Evolutionary conservation across 2,888 invertebrate species (phyloP).

Genomic region (Alviniconcha strummeri): DNA sequence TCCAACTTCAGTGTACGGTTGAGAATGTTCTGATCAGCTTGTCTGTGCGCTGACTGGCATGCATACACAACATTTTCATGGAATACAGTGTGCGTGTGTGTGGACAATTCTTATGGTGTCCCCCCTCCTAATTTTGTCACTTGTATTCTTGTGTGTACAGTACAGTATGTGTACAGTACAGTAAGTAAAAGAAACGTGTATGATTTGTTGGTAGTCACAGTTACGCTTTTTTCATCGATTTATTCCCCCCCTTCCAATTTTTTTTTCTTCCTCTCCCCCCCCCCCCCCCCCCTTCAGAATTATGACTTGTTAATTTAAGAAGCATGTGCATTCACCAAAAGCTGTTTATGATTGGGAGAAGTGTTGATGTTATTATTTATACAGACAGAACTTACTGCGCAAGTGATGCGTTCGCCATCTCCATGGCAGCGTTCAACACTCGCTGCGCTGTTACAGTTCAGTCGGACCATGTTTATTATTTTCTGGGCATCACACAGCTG

Average conservation of each 20-base stretch:
- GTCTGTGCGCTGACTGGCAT: no score
- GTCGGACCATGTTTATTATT: neutral
- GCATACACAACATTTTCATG: no score
- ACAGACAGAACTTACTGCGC: slow-evolving; percentile 10
- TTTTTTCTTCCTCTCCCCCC: neutral
- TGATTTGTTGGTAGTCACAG: slow-evolving; percentile 17
- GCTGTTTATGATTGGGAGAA: neutral
- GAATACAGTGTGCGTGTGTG: no score
- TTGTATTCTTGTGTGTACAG: slow-evolving; percentile 6
- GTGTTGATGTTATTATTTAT: slow-evolving; percentile 29
- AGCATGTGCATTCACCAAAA: slow-evolving; percentile 21
- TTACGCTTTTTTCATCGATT: neutral
- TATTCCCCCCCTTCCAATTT: neutral
- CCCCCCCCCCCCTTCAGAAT: neutral
- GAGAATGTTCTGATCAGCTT: no score
- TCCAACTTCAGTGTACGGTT: no score
- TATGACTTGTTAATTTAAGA: neutral
- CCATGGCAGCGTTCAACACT: slow-evolving; percentile 1
- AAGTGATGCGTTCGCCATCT: neutral
- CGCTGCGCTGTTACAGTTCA: neutral
- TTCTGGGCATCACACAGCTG: no score
- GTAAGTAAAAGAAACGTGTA: neutral
- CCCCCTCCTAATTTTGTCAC: neutral
- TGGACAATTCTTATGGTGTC: no score
- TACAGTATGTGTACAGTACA: neutral